phyloP scores from a whole-genome alignment of 2,797 vertebrate species.

The Cygnus olor region DNA sequence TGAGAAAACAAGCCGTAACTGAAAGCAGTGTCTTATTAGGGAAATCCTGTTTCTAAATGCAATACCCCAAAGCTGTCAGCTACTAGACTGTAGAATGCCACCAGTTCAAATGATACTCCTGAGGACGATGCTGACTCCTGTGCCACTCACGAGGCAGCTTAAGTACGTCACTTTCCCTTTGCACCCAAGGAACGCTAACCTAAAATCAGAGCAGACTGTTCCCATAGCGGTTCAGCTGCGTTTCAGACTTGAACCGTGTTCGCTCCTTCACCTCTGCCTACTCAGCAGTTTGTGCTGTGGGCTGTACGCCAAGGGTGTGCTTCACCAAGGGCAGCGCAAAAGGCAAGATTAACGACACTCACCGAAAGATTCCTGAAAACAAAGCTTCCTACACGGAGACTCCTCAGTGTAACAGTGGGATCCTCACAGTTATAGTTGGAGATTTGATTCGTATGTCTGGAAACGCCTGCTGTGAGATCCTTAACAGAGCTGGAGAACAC shows the following conservation, averaged over 20 bases:
- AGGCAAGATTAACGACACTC: accelerated
- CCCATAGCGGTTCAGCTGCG: not conserved
- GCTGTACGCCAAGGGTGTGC: accelerated
- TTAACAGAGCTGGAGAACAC: not conserved
- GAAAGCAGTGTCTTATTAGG: not conserved
- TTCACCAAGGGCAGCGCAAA: accelerated
- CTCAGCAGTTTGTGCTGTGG: not conserved
- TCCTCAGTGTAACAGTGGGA: not conserved
- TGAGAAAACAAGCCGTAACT: not conserved
- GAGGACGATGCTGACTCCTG: not conserved
- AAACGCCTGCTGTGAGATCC: not conserved
- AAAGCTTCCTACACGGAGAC: not conserved
- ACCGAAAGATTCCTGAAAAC: accelerated
- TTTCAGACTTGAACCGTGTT: accelerated
- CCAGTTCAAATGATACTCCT: not conserved
- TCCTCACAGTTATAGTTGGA: accelerated
- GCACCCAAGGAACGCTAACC: not conserved
- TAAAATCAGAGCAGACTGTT: not conserved
- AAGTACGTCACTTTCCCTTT: not conserved
- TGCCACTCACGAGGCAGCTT: not conserved
- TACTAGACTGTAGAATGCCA: not conserved
- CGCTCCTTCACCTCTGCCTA: not conserved
- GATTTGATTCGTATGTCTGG: not conserved
- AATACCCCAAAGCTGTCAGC: not conserved
- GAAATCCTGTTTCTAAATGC: not conserved